Evolutionary conservation across 1,140 invertebrate genomes (phyloP), one percentile per base, ranked within the genome.

Genomic region (Drosophila bipectinata): DNA sequence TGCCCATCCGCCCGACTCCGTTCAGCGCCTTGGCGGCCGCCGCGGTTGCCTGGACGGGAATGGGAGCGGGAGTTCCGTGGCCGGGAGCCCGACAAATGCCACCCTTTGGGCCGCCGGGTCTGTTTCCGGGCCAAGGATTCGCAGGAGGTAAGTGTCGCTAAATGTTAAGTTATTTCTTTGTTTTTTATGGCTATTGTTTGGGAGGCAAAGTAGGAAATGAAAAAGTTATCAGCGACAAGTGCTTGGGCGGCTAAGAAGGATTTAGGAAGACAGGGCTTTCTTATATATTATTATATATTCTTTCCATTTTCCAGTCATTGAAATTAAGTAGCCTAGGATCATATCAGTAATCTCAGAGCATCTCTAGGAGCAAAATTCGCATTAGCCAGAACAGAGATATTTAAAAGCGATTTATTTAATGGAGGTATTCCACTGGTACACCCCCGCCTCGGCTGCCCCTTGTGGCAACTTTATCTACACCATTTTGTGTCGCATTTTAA

Each of bases 11-110:
- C 73, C 94, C 94, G 37, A 95, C 94, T 28, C 94, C 95, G 3
- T 95, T 95, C 85, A 94, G 93, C 63, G 94, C 94, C 12, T 64
- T 95, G 32, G 94, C 94, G 18, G 94, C 94, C 34, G 94, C 94
- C 72, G 94, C 94, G 12, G 93, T 94, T 9, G 94, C 93, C 12
- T 95, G 93, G 88, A 93, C 94, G 12, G 90, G 94, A 47, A 93
- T 94, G 54, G 94, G 94, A 64, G 93, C 94, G 57, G 93, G 94
- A n/a, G 93, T 94, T 7, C 93, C 94, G 54, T 94, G 93, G 82
- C 92, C 94, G 72, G 93, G 92, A 30, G 92, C 94, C 59, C 93
- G 94, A 93, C 92, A 93, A 81, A 91, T 91, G 82, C 71, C 85
- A 37, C 90, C 90, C 15, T 92, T 92, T 44, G 91, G 91, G 4